Conservation (phyloP, 2,888 invertebrate genomes). For the Mythimna impura region DNA sequence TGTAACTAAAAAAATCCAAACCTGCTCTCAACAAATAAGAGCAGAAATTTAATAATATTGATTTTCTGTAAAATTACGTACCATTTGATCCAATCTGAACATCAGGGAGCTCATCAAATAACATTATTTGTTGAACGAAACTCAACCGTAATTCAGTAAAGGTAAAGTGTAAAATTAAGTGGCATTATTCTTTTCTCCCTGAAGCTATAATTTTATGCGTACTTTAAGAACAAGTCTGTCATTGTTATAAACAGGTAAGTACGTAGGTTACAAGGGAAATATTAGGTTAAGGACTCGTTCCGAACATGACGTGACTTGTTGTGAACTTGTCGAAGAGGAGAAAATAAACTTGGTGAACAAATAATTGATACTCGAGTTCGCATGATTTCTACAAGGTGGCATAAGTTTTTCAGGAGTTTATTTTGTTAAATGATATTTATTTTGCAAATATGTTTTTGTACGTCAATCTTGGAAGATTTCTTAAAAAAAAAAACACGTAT, state of each 20-base stretch:
- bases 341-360: neutral
- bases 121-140: slow-evolving; percentile 13
- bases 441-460: no score
- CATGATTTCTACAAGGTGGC: neutral
- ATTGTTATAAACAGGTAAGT: slow-evolving; percentile 52
- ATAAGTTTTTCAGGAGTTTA: neutral
- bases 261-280: slow-evolving; percentile 41
- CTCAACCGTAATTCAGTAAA: neutral
- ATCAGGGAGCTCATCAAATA: slow-evolving; percentile 42
- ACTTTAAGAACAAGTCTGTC: slow-evolving; percentile 50
- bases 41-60: slow-evolving; percentile 31
- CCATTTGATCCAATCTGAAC: slow-evolving; percentile 43
- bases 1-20: slow-evolving; percentile 5
- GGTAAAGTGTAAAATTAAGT: slow-evolving; percentile 20
- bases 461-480: no score
- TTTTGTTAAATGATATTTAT: neutral
- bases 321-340: slow-evolving; percentile 2
- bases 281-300: slow-evolving; percentile 39
- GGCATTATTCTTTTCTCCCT: slow-evolving; percentile 11
- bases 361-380: slow-evolving; percentile 20
- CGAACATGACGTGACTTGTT: slow-evolving; percentile 28
- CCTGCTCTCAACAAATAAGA: slow-evolving; percentile 9
- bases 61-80: slow-evolving; percentile 46
- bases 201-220: slow-evolving; percentile 52
- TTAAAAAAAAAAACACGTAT: no score